phyloP scores from a whole-genome alignment of 30 jellyfish, hydroid and myxozoan species.

The Pelagia noctiluca region DNA sequence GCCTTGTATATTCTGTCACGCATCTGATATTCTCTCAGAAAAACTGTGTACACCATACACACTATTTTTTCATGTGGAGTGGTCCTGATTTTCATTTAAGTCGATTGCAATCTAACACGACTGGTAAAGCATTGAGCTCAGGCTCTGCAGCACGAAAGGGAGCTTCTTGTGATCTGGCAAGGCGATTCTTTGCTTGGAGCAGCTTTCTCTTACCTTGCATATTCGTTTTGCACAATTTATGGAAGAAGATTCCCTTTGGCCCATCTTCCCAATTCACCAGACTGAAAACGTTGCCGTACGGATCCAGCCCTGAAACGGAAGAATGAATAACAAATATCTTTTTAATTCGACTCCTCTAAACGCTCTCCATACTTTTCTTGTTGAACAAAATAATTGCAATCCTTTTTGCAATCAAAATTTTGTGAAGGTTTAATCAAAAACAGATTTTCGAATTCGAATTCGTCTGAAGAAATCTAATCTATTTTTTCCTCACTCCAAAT shows the following conservation, averaged over 20 bases:
- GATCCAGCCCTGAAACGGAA: constrained; percentile 14
- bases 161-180: constrained; percentile 5
- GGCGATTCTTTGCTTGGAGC: constrained; percentile 17
- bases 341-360: constrained; percentile 4
- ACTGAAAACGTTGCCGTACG: background rate
- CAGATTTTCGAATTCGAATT: no score
- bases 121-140: background rate
- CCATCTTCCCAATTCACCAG: constrained; percentile 4
- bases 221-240: constrained; percentile 18
- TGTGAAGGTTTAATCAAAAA: no score
- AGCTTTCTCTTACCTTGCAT: constrained; percentile 10
- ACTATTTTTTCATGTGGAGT: constrained; percentile 12
- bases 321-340: background rate
- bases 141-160: background rate
- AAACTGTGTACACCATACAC: constrained; percentile 48
- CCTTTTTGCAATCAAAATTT: no score
- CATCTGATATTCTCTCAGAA: constrained; percentile 35
- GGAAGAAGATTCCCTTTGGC: constrained; percentile 23
- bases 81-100: constrained; percentile 5
- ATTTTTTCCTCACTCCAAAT: no score
- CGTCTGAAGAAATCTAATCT: no score
- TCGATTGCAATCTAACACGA: background rate
- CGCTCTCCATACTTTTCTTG: no score
- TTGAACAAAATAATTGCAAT: no score
- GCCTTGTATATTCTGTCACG: constrained; percentile 27